Conservation (phyloP, 2,113 vertebrate genomes). For the Micromys minutus region DNA sequence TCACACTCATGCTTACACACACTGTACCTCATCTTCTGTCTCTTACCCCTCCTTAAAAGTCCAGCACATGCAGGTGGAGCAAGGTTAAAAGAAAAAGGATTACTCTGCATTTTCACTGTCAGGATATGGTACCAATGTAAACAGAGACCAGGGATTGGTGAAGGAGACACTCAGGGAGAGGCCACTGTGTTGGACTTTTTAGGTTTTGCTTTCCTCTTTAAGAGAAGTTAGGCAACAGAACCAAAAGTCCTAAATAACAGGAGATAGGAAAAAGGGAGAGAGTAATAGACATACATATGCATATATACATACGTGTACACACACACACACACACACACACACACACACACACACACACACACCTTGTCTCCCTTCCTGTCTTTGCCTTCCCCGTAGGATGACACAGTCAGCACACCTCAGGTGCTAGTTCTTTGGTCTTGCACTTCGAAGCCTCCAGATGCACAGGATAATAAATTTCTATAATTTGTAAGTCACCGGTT, state of each 20-base stretch:
- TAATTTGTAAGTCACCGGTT: neutral
- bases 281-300: neutral
- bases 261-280: neutral
- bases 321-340: no score
- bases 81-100: conserved; percentile 19
- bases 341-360: neutral
- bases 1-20: neutral
- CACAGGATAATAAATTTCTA: neutral
- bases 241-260: neutral
- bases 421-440: neutral
- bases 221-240: neutral
- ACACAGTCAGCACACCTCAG: neutral
- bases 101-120: neutral
- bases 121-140: neutral
- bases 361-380: neutral
- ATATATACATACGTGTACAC: neutral
- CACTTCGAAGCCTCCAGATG: neutral
- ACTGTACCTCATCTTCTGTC: neutral
- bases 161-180: neutral
- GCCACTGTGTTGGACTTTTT: neutral
- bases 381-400: neutral
- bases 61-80: neutral
- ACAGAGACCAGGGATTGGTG: neutral
- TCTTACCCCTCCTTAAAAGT: conserved; percentile 18
- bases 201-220: neutral